A percentile compares a stretch with the other conserved stretches of the same genome.
Evolutionary conservation across 2,113 vertebrate genomes (phyloP).

Genomic region (Carettochelys insculpta): DNA sequence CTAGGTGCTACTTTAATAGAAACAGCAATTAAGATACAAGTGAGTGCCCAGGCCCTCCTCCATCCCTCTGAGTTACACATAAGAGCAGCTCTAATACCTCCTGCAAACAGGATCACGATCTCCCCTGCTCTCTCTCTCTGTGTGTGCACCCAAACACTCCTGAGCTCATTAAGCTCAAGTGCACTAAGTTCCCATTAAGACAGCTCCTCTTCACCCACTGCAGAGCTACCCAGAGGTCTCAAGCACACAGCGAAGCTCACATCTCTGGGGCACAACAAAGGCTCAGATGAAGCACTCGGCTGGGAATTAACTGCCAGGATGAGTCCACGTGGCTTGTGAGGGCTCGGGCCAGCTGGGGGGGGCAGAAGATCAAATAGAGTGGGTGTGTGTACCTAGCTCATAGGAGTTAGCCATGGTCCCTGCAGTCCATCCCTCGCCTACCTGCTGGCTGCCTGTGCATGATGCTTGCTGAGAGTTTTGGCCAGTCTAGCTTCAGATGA

Average conservation of each 20-base stretch:
- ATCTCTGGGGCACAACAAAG: not conserved
- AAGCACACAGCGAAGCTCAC: fast-evolving
- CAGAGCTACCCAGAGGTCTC: not conserved
- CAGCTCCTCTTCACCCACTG: not conserved
- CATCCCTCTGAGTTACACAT: not conserved
- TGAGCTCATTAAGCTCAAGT: conserved; percentile 9
- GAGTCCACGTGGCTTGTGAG: fast-evolving
- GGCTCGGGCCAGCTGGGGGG: not conserved
- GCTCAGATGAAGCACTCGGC: not conserved
- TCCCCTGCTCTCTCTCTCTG: not conserved
- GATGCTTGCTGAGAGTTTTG: not conserved
- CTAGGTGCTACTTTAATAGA: not conserved
- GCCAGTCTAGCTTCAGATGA: not conserved
- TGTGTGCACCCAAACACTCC: not conserved
- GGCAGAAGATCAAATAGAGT: not conserved
- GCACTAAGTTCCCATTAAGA: not conserved
- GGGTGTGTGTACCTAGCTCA: fast-evolving
- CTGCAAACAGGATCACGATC: not conserved
- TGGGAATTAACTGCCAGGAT: not conserved
- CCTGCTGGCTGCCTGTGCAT: not conserved
- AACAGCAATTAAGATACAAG: not conserved
- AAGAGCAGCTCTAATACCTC: not conserved
- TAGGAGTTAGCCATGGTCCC: not conserved
- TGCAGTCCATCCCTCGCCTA: not conserved
- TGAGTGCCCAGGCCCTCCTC: not conserved